phyloP scores from a whole-genome alignment of 2,113 vertebrate species.

The Ardeotis arabs region DNA sequence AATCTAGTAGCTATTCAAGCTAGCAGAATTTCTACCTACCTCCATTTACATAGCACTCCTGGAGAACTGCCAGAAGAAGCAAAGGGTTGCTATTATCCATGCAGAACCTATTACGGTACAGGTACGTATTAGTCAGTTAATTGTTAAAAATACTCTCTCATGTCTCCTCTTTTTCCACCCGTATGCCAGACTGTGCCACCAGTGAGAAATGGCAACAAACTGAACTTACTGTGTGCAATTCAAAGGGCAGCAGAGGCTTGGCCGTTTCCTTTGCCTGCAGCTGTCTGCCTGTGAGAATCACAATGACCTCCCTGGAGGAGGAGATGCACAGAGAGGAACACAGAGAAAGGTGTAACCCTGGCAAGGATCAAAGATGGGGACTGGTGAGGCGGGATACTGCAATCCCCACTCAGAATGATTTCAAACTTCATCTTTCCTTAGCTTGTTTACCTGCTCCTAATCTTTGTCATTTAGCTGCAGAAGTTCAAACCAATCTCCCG shows the following conservation, averaged over 20 bases:
- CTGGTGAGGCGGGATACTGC: background rate
- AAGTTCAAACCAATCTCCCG: background rate
- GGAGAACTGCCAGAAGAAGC: slow-evolving; percentile 91
- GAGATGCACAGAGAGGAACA: accelerated
- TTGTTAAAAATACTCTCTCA: background rate
- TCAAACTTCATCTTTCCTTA: background rate
- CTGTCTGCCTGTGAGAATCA: background rate
- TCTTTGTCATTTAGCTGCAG: background rate
- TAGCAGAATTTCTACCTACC: slow-evolving; percentile 95
- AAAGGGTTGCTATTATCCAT: slow-evolving; percentile 90
- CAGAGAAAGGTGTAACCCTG: background rate
- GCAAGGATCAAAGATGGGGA: background rate
- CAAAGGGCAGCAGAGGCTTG: background rate
- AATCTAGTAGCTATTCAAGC: slow-evolving; percentile 98
- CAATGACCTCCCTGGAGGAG: background rate
- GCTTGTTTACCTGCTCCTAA: background rate
- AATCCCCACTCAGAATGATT: background rate
- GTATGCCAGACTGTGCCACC: background rate
- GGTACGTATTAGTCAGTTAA: slow-evolving; percentile 71
- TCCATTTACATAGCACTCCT: slow-evolving; percentile 90
- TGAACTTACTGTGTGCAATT: background rate
- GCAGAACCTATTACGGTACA: slow-evolving; percentile 89
- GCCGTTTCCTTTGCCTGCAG: background rate
- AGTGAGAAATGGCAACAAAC: background rate
- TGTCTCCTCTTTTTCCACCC: background rate